Evolutionary conservation across 2,888 invertebrate genomes (phyloP).

Genomic region (Sphaerophoria rueppellii): DNA sequence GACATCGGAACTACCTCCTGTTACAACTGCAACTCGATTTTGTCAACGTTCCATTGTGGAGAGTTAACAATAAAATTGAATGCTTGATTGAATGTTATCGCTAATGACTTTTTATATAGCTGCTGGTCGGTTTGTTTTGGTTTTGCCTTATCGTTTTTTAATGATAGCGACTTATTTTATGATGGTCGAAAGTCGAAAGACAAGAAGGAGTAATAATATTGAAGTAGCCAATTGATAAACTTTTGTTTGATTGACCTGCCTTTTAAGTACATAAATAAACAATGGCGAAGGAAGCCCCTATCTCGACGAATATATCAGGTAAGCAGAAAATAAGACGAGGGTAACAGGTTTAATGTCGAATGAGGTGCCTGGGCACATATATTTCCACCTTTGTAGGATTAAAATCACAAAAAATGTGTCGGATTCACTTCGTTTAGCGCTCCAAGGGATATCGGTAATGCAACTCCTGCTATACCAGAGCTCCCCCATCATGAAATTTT

Average conservation of each 20-base stretch:
- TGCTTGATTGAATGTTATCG: neutral
- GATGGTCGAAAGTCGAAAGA: no score
- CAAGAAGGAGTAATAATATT: no score
- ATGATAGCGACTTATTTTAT: neutral
- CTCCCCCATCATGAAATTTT: constrained; percentile 64
- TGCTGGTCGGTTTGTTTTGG: neutral
- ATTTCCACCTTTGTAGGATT: neutral
- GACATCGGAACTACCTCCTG: constrained; percentile 86
- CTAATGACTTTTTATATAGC: neutral
- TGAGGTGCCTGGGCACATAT: neutral
- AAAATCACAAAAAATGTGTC: no score
- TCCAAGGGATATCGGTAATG: neutral
- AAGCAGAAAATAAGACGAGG: constrained; percentile 54
- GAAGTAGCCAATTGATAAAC: no score
- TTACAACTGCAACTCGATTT: constrained; percentile 85
- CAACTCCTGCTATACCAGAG: constrained; percentile 2
- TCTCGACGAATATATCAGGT: constrained; percentile 47
- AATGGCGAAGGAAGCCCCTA: no score
- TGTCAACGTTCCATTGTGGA: constrained; percentile 84
- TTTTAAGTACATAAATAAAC: no score
- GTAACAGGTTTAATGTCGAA: constrained; percentile 39
- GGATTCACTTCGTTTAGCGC: no score
- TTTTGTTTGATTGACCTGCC: no score
- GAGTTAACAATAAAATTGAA: neutral
- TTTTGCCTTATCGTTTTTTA: neutral